Base-by-base conservation (phyloP, 2,888 invertebrate genomes). In the Acanthopleura granulata region DNA sequence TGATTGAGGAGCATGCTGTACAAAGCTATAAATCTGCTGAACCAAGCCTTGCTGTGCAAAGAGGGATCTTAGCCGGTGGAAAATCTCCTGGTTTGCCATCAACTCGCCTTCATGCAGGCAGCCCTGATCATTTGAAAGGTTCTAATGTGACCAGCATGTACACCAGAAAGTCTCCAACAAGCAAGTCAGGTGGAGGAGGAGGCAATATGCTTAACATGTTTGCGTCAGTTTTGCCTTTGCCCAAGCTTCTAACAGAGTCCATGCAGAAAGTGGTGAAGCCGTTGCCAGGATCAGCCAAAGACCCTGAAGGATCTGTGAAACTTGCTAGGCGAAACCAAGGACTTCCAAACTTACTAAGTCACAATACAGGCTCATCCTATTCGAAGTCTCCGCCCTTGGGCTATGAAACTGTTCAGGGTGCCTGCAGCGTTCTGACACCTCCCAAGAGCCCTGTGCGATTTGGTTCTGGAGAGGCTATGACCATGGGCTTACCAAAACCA, bases 241-340 rank as follows among this genome's bases (percentile, higher is more conserved):
- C 87, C 49, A 83, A 85, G 70, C 80, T 85, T 73, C 79, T 88
- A 30, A 88, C 88, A 69, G 87, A 88, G 75, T 88, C 88, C 69
- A 86, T 88, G 72, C 87, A 88, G 79, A 84, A 86, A 77, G 75
- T 88, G 62, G 86, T 88, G 62, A 84, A 84, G 74, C 86, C 87
- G 25, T 78, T 86, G 62, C 77, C 77, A 22, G 57, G 57, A 18
- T 57, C 57, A 57, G 22, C 22, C n/a, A 57, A 57, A 22, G 57
- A 57, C 22, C 22, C 66, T 18, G 66, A 66, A 22, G 25, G 3
- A 25, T 22, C 66, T 66, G 29, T 15, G 16, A 66, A 66, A 22
- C 22, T 27, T 16, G 66, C 66, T 22, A 66, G 22, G 66, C 18
- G 66, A 12, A 66, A 66, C 6, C 66, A 27, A 27, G 25, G 27